Evolutionary conservation across 1,140 invertebrate species (phyloP), one percentile per base, ranked within the genome.

Genomic region (Gonatopus flavifemur): DNA sequence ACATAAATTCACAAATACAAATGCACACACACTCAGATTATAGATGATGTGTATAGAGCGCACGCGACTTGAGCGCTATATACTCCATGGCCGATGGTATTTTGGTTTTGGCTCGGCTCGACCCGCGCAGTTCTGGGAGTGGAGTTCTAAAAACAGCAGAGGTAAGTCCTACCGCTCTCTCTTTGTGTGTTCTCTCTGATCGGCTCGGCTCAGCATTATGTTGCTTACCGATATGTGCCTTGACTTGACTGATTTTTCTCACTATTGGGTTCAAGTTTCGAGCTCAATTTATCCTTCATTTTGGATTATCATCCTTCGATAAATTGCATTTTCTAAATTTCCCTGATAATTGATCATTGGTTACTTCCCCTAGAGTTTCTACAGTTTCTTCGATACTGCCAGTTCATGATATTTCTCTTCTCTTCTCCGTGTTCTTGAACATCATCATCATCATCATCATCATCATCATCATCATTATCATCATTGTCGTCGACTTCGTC

Each of bases 111-210:
- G 76, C 76, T 76, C 72, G 72, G 63, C 71, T 70, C 74, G 68
- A 62, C 64, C 69, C 66, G 73, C 64, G 70, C 72, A 72, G 72
- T 76, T 76, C 75, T 77, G 75, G 75, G 75, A 76, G 73, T 70
- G 75, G 70, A 76, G 75, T 71, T 78, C 76, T 76, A 78, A 76
- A 78, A 76, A 78, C 76, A 76, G 75, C 74, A 75, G 74, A 78
- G 75, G 75, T 76, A 76, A 78, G 75, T 76, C 66, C 56, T 74
- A 56, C 64, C 54, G 28, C 47, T 48, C 49, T 42, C 56, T 52
- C 46, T 44, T 49, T 46, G 55, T 57, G 41, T 50, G 22, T 32
- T 25, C 43, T 59, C 49, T 36, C 46, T 19, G 37, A 48, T 36
- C 51, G 38, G 25, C 52, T 42, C 46, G 7, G 28, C 28, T 30